Evolutionary conservation across 2,113 vertebrate genomes (phyloP).

Genomic region (Esox niger): DNA sequence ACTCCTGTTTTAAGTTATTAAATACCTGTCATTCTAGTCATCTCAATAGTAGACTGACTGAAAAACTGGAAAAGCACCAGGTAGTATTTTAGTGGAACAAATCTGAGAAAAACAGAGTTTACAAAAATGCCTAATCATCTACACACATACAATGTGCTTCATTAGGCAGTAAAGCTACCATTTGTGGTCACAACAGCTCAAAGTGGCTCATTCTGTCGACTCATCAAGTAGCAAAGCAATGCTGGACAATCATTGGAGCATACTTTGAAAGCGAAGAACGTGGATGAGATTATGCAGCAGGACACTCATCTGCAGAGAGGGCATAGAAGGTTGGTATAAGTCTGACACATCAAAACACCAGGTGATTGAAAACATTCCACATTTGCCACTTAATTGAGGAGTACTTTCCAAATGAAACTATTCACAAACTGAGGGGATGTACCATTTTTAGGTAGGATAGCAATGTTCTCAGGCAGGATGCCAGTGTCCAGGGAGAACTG

Average conservation of each 20-base stretch:
- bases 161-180: background rate
- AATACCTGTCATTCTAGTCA: background rate
- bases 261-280: background rate
- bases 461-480: slow-evolving; percentile 68
- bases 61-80: background rate
- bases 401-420: no score
- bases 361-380: no score
- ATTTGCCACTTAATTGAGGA: no score
- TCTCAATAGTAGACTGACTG: background rate
- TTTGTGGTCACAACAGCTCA: background rate
- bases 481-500: slow-evolving; percentile 69
- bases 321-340: background rate
- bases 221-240: background rate
- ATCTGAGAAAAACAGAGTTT: background rate
- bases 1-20: background rate
- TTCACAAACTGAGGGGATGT: slow-evolving; percentile 19
- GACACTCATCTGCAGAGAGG: slow-evolving; percentile 54
- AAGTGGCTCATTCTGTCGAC: background rate
- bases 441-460: slow-evolving; percentile 74
- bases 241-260: background rate
- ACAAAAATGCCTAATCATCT: background rate
- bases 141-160: no score
- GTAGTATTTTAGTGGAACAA: slow-evolving; percentile 1
- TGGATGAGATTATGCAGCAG: slow-evolving; percentile 34
- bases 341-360: background rate